phyloP scores from a whole-genome alignment of 2,113 vertebrate genomes.

The Tyrannus savana region DNA sequence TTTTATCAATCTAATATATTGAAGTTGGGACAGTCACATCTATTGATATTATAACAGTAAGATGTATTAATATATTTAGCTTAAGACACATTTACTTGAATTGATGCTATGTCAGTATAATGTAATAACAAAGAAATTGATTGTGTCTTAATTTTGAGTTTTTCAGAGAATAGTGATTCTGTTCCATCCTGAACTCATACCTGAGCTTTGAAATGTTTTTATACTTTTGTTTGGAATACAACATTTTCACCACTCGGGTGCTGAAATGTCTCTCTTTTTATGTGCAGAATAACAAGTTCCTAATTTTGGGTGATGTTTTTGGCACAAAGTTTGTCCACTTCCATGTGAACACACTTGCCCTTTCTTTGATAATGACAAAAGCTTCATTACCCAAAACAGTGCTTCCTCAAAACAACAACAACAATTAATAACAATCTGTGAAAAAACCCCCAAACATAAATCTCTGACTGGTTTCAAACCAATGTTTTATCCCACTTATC shows the following conservation, averaged over 20 bases:
- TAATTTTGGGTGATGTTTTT: fast-evolving
- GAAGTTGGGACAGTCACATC: not conserved
- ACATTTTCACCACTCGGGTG: not conserved
- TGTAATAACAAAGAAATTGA: not conserved
- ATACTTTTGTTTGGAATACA: not conserved
- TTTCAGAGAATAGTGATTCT: not conserved
- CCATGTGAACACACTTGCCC: fast-evolving
- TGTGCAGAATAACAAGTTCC: not conserved
- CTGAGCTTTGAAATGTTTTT: not conserved
- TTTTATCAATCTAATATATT: not conserved
- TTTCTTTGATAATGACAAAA: not conserved
- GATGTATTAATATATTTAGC: not conserved
- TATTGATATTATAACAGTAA: not conserved
- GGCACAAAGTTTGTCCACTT: not conserved
- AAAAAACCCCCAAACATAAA: not conserved
- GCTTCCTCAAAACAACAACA: not conserved
- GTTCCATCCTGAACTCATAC: fast-evolving
- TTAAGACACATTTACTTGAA: not conserved
- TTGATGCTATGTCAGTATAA: not conserved
- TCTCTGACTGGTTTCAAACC: not conserved
- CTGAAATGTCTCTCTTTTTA: not conserved
- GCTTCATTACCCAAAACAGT: fast-evolving
- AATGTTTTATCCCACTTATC: not conserved
- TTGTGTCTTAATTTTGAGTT: not conserved
- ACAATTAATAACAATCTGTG: not conserved